Evolutionary conservation across 2,113 vertebrate species (phyloP), one percentile per base, ranked within the genome.

Genomic region (Oostethus manadensis): DNA sequence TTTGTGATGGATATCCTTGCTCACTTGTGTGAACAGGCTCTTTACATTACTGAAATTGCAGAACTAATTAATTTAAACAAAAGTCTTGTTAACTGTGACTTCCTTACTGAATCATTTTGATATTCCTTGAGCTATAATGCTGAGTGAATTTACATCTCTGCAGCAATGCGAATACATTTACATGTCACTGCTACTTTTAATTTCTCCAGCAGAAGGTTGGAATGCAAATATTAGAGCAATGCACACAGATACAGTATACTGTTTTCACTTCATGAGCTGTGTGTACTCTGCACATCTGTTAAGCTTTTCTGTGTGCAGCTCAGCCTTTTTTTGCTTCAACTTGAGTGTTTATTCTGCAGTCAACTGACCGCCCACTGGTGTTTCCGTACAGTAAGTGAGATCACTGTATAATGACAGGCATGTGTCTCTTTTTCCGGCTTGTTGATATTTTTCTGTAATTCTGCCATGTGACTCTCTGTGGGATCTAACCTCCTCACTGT

Each of bases 401-500:
- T 33, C 16, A 17, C 50, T n/a, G 15, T 4, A 17, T 51, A 33
- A 29, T 7, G 16, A 51, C 50, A 21, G 44, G 26, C 51, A 21
- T 53, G 15, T 23, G 22, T 40, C 9, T 22, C 10, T 56, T 13
- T 26, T 50, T 50, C 48, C 23, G 14, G 23, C 16, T 48, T 15
- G 45, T 17, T 68, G 58, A 11, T 53, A 5, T 33, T 47, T 5
- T 43, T n/a, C 44, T 13, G 43, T 11, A 29, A 3, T 10, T 38
- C 18, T 44, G 21, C 3, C 16, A 15, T 16, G 45, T 40, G 48
- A 26, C 22, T n/a, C 16, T 51, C 11, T 9, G 40, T 17, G 62
- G 53, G 50, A 48, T 23, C 69, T 85, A 89, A 94, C 96, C 92
- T 93, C 91, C 1, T 92, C 76, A 0, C 86, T 87, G 55, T 88